Evolutionary conservation across 2,888 invertebrate species (phyloP), one percentile per base, ranked within the genome.

Genomic region (Thecophora atra): DNA sequence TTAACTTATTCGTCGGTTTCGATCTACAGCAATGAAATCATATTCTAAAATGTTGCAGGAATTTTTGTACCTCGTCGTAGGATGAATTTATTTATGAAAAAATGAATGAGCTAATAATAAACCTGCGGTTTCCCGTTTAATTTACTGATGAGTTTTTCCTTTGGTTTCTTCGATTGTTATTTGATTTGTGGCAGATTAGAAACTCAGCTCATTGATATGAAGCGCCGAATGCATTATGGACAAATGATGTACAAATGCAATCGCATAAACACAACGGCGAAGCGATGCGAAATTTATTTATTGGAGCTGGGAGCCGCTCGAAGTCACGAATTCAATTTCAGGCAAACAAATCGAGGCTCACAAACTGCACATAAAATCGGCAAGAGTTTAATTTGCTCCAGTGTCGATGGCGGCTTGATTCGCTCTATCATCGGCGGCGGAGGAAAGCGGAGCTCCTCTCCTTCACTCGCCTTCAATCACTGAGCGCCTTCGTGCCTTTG

Each of bases 271-370:
- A 30, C 69, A 8, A 44, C 42, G 19, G 26, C 63, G 51, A 37
- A 66, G 47, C 54, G 54, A 71, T 67, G 68, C 63, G 64, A 73
- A 73, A 71, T 73, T 73, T 73, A 73, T 73, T 71, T 73, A 73
- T 73, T 73, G 73, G 69, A 73, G 64, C 73, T 71, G 64, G 65
- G 28, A 73, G 73, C 71, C 73, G 73, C 71, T 68, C 70, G 58
- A 37, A 73, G 73, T 73, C 73, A 73, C 73, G 73, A 73, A 73
- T 73, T 73, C 73, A 73, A 73, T 73, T 73, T 73, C 56, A 73
- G 64, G 42, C 69, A 63, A 17, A 15, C 6, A 62, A 62, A 19
- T n/a, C 21, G 24, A 47, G 30, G 37, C 30, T 19, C 13, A 15
- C n/a, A 15, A 28, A 37, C n/a, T 63, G 42, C 17, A n/a, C 58